Percentiles rank a stretch among this genome's conserved stretches.
phyloP scores from a whole-genome alignment of 2,113 vertebrate genomes.

The Amblyornis subalaris region DNA sequence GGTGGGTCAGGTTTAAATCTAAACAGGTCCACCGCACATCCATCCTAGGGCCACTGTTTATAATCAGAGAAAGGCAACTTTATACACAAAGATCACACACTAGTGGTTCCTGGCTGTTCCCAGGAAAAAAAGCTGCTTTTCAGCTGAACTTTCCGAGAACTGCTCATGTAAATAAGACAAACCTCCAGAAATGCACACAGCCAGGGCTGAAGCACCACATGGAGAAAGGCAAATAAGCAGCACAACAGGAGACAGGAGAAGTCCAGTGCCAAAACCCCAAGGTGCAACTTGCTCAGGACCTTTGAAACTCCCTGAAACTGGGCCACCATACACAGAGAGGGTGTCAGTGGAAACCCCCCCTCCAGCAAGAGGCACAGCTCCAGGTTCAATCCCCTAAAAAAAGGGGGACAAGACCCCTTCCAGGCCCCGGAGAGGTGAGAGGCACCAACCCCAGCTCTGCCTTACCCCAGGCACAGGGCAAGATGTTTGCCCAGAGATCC shows the following conservation, averaged over 20 bases:
- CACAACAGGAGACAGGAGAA: background rate
- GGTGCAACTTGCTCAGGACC: background rate
- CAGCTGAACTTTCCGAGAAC: conserved; percentile 40
- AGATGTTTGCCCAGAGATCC: background rate
- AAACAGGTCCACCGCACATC: conserved; percentile 53
- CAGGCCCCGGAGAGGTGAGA: background rate
- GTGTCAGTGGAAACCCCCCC: background rate
- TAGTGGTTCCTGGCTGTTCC: conserved; percentile 18
- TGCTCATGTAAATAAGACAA: conserved; percentile 13
- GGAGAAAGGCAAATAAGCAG: conserved; percentile 26
- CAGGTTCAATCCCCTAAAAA: background rate
- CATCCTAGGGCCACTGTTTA: conserved; percentile 48
- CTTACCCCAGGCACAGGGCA: background rate
- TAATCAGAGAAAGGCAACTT: conserved; percentile 54
- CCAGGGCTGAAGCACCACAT: background rate
- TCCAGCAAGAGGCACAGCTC: background rate
- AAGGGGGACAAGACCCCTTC: background rate
- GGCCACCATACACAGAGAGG: background rate
- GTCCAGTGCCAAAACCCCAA: background rate
- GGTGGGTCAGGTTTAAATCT: conserved; percentile 41
- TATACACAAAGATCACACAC: conserved; percentile 37
- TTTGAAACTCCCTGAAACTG: background rate
- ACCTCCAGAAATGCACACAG: background rate
- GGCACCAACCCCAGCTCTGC: background rate
- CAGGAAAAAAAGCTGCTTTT: conserved; percentile 46